These are phyloP conservation scores for Bujurquina vittata DNA, from an alignment of 2,113 vertebrate genomes.

Conservation along the genomic window DNA sequence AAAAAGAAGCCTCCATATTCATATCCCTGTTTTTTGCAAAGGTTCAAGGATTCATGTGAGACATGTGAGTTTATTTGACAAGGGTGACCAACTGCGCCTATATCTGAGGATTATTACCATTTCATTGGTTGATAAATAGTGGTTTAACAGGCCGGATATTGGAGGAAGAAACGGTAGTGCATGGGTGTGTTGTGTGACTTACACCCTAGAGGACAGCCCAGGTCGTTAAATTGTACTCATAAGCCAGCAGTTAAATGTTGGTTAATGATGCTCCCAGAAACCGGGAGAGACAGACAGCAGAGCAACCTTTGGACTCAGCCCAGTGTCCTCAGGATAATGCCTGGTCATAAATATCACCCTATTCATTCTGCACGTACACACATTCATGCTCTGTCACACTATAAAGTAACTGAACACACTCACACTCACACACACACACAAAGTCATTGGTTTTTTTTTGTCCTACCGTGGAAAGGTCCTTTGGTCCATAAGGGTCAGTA, in stretches of 20 bases:
- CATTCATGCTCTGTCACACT: conserved; percentile 23
- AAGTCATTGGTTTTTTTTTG: conserved; percentile 9
- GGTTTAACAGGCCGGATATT: conserved; percentile 59
- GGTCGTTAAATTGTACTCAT: conserved; percentile 77
- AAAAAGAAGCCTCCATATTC: conserved; percentile 9
- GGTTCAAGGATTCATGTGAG: conserved; percentile 20
- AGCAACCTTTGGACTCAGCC: conserved; percentile 77
- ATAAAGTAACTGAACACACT: conserved; percentile 25
- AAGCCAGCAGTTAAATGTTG: conserved; percentile 79
- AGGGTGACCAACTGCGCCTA: conserved; percentile 48
- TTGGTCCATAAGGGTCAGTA: conserved; percentile 48
- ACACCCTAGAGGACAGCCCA: conserved; percentile 27
- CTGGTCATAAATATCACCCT: conserved; percentile 77
- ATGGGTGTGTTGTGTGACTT: conserved; percentile 54
- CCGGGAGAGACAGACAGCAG: conserved; percentile 45
- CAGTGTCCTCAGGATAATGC: conserved; percentile 77
- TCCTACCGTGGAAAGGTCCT: conserved; percentile 25
- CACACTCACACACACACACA: conserved; percentile 14
- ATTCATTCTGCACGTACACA: conserved; percentile 61
- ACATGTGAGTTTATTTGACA: conserved; percentile 24
- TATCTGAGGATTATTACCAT: conserved; percentile 28
- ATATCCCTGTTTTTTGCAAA: neutral
- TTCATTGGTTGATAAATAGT: conserved; percentile 63
- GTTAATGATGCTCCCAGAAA: conserved; percentile 79
- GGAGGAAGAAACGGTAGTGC: conserved; percentile 26